Evolutionary conservation across 2,113 vertebrate species (phyloP), one percentile per base, ranked within the genome.

Genomic region (Alectura lathami): DNA sequence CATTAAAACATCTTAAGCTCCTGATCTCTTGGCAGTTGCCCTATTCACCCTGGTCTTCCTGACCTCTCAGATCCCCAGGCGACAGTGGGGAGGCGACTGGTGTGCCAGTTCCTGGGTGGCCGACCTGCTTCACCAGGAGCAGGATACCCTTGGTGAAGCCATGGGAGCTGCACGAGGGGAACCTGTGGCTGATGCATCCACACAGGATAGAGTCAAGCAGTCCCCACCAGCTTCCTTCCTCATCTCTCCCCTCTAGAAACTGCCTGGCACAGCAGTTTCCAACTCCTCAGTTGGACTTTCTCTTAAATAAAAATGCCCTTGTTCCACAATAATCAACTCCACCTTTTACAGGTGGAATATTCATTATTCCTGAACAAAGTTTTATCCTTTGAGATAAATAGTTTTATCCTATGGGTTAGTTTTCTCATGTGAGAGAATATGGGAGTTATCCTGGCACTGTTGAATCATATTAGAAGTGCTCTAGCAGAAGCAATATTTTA

Each of bases 111-210:
- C 57, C 59, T 60, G 2, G 0, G 15, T 32, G 20, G 13, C 76
- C 43, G 72, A 54, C 18, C 26, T 64, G 38, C 10, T 67, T 60
- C 40, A 54, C 22, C 51, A 30, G 47, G 40, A 82, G 7, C 3
- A 0, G n/a, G 63, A 42, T 36, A n/a, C 9, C 27, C 50, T 9
- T 0, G 0, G 0, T 32, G 21, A 34, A 59, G 34, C 48, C 30
- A 22, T 86, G 45, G 36, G 43, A 60, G 4, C 1, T 1, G 26
- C 0, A 1, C 45, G 18, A 76, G 30, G n/a, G 63, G 68, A 85
- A 57, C 7, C 21, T 64, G 21, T 51, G 34, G 14, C 45, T 76
- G 21, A 9, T 38, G 15, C 22, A 26, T 9, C 60, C 45, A 18
- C 15, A 29, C 13, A 47, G n/a, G 7, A 42, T 1, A 0, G 56